Evolutionary conservation across 2,797 vertebrate genomes (phyloP).

Genomic region (Sebastiscus albofasciatus): DNA sequence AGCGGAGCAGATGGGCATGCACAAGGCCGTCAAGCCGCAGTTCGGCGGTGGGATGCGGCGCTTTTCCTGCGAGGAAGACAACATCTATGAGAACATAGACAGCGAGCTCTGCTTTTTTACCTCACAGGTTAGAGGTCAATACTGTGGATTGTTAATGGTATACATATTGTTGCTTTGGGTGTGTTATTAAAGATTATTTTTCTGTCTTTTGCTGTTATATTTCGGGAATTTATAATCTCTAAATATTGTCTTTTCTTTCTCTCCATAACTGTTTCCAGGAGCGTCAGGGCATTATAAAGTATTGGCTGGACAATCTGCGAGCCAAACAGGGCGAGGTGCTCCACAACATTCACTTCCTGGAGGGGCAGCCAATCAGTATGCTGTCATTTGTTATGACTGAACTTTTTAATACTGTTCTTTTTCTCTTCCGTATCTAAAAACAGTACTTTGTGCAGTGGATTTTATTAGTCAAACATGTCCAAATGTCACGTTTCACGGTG

Average conservation of each 20-base stretch:
- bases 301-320: constrained; percentile 93
- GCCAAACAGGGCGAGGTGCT: constrained; percentile 92
- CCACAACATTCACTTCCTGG: constrained; percentile 94
- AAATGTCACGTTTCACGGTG: background rate
- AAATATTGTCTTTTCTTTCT: background rate
- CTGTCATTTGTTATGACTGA: background rate
- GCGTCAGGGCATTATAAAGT: constrained; percentile 93
- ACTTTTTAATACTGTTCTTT: background rate
- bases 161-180: background rate
- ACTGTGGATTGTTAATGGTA: background rate
- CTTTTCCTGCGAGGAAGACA: constrained; percentile 94
- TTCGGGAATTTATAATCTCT: background rate
- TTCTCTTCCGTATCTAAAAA: background rate
- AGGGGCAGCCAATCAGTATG: constrained; percentile 95
- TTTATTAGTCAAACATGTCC: background rate
- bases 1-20: constrained; percentile 91
- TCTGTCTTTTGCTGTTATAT: background rate
- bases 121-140: constrained; percentile 88
- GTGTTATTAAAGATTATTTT: background rate
- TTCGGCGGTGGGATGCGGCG: constrained; percentile 90
- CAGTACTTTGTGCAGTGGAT: background rate
- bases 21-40: constrained; percentile 90
- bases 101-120: constrained; percentile 93
- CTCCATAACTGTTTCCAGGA: constrained; percentile 77
- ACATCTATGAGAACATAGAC: constrained; percentile 94